phyloP scores from a whole-genome alignment of 2,113 vertebrate species.

The Neotoma lepida region DNA sequence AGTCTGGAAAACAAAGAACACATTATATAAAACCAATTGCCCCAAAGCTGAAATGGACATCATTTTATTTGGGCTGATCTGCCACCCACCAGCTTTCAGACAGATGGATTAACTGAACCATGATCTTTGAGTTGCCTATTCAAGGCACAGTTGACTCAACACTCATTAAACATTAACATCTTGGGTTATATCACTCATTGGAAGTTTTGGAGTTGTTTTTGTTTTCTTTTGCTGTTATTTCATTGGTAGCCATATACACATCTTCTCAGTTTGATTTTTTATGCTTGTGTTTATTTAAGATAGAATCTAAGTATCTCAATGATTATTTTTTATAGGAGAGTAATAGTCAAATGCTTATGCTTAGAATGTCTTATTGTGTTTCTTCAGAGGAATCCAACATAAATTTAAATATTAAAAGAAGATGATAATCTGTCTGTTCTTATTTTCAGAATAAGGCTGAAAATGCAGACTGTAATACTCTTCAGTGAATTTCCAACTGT shows the following conservation, averaged over 20 bases:
- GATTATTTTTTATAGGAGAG: neutral
- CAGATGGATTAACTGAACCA: neutral
- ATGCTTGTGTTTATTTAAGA: neutral
- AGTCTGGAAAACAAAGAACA: neutral
- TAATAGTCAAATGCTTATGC: neutral
- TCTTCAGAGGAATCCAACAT: neutral
- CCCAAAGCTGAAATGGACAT: neutral
- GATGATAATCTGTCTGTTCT: neutral
- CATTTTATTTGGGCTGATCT: neutral
- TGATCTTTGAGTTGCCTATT: neutral
- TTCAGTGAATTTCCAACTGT: neutral
- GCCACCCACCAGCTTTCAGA: neutral
- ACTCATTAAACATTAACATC: neutral
- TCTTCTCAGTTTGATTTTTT: neutral
- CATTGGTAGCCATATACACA: neutral
- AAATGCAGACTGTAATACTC: neutral
- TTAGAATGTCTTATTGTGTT: neutral
- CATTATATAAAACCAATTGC: rapidly evolving
- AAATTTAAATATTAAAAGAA: neutral
- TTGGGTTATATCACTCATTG: neutral
- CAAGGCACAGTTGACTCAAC: neutral
- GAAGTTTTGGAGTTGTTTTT: neutral
- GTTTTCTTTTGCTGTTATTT: neutral
- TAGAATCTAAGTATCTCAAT: neutral
- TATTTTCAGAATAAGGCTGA: neutral